These are phyloP conservation scores for Drosophila percnosoma DNA, from an alignment of 2,888 invertebrate species.

Conservation along the genomic window DNA sequence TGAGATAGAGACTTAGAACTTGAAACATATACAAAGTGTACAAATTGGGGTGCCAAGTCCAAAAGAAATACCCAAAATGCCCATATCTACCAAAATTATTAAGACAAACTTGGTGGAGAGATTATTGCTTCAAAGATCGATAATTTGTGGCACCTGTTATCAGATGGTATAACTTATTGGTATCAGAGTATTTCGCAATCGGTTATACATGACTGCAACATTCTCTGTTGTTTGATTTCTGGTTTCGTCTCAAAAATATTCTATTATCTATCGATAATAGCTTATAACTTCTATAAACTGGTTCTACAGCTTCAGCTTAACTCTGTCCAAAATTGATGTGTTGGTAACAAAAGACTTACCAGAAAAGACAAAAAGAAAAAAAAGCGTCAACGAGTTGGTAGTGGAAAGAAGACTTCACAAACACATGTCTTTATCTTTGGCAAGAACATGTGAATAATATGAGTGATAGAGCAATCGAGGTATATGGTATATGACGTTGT, in stretches of 20 bases:
- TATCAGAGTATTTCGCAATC: background rate
- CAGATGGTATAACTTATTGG: background rate
- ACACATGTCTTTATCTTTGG: conserved; percentile 45
- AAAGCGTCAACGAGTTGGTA: conserved; percentile 32
- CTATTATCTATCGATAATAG: conserved; percentile 3
- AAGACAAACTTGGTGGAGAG: background rate
- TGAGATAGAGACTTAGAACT: no score
- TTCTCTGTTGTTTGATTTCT: conserved; percentile 9
- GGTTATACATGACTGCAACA: no score
- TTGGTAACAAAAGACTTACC: conserved; percentile 4
- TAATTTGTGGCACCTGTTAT: background rate
- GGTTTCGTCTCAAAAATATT: conserved; percentile 25
- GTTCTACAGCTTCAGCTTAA: conserved; percentile 51
- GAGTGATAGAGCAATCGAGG: conserved; percentile 46
- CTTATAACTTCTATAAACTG: conserved; percentile 41
- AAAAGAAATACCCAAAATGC: background rate
- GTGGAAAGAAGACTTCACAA: conserved; percentile 10
- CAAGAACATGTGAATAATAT: conserved; percentile 39
- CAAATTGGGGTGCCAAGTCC: no score
- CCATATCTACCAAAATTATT: background rate
- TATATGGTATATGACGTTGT: conserved; percentile 42
- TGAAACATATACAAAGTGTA: no score
- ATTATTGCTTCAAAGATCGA: background rate
- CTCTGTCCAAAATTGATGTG: conserved; percentile 18
- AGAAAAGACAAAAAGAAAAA: conserved; percentile 12